Evolutionary conservation across 2,888 invertebrate genomes (phyloP).

Genomic region (Limnephilus auricula): DNA sequence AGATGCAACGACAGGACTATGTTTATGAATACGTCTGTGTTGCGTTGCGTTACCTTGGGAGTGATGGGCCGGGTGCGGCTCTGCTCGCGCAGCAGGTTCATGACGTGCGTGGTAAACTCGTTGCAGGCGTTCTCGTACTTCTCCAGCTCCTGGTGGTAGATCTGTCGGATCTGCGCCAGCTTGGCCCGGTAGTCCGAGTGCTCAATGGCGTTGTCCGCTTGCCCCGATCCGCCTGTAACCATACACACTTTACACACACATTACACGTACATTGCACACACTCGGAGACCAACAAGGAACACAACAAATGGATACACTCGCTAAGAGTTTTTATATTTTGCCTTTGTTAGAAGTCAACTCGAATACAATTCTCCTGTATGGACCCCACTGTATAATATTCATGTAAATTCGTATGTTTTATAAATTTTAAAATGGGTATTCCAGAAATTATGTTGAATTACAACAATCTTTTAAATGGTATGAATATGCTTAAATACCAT

Average conservation of each 20-base stretch:
- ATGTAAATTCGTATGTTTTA: too few relatives aligned
- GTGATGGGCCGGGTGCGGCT: constrained; percentile 98
- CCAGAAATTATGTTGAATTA: too few relatives aligned
- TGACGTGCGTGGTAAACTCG: constrained; percentile 99
- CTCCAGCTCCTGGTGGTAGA: constrained; percentile 99
- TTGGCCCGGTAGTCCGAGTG: constrained; percentile 99
- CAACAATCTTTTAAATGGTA: too few relatives aligned
- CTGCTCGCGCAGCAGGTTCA: constrained; percentile 97
- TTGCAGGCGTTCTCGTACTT: constrained; percentile 99
- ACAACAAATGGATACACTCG: too few relatives aligned
- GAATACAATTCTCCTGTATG: too few relatives aligned
- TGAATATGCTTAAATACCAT: too few relatives aligned
- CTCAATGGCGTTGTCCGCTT: constrained; percentile 97
- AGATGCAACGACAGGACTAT: too few relatives aligned
- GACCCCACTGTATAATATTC: too few relatives aligned
- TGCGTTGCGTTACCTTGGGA: constrained; percentile 81
- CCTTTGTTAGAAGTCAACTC: too few relatives aligned
- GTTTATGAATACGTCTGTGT: neutral
- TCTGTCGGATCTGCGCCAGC: constrained; percentile 98
- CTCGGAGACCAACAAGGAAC: constrained; percentile 13
- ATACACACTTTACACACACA: constrained; percentile 66
- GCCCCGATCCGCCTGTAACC: constrained; percentile 81
- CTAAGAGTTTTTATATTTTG: too few relatives aligned
- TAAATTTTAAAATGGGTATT: too few relatives aligned
- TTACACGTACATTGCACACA: constrained; percentile 67